phyloP scores from a whole-genome alignment of 2,797 vertebrate genomes.

The Phrynocephalus forsythii region DNA sequence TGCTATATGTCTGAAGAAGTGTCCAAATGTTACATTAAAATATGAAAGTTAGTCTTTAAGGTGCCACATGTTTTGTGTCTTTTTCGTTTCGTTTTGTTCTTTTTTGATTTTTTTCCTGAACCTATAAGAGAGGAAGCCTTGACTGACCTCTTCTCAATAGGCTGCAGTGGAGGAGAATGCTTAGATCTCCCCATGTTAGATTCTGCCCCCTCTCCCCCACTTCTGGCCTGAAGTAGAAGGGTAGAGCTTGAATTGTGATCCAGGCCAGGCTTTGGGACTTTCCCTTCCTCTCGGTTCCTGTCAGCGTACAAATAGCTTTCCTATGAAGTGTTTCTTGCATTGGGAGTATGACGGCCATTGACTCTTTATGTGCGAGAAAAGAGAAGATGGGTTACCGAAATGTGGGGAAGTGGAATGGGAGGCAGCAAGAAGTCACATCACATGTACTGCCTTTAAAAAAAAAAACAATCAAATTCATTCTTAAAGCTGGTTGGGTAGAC shows the following conservation, averaged over 20 bases:
- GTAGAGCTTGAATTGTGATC: neutral
- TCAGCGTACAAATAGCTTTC: neutral
- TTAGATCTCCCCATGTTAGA: neutral
- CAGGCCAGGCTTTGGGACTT: neutral
- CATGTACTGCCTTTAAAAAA: neutral
- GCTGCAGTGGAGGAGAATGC: neutral
- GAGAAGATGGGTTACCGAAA: neutral
- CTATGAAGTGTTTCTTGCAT: neutral
- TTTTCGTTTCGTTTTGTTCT: no score
- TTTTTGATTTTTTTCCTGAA: no score
- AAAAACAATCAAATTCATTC: neutral
- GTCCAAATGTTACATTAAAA: no score
- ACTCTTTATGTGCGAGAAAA: neutral
- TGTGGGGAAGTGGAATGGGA: neutral
- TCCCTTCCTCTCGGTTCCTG: neutral
- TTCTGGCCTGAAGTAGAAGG: neutral
- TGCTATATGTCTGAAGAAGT: no score
- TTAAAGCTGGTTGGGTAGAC: neutral
- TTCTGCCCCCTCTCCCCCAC: neutral
- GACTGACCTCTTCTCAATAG: neutral
- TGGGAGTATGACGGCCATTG: neutral
- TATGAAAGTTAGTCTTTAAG: no score
- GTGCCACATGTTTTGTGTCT: no score
- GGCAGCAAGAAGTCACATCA: no score
- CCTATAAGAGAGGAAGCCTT: neutral